Percentiles rank a stretch among this genome's conserved stretches.
Conservation (phyloP, 2,888 invertebrate species). For the Quadroppia sp. region DNA sequence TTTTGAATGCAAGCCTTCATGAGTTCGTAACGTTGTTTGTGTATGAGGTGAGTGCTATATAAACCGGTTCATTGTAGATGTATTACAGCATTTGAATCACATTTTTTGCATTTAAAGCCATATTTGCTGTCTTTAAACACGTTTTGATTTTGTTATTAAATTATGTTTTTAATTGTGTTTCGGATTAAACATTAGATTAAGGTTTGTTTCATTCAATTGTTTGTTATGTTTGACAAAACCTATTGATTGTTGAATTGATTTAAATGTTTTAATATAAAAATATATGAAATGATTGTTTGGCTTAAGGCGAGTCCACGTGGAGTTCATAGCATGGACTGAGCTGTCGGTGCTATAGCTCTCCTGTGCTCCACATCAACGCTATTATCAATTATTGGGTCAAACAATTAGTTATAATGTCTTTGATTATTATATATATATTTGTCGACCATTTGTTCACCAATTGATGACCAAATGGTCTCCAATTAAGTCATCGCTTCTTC, state of each 20-base stretch:
- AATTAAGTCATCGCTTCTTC: no score
- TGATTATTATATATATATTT: no score
- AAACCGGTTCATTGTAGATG: not conserved
- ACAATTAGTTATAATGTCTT: no score
- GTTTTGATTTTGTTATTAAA: not conserved
- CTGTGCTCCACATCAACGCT: no score
- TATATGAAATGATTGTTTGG: not conserved
- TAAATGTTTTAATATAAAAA: not conserved
- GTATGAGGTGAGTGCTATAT: not conserved
- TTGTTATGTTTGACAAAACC: not conserved
- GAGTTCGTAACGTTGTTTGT: not conserved
- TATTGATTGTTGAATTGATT: not conserved
- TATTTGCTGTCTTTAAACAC: not conserved
- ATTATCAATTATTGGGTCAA: no score
- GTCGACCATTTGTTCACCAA: no score
- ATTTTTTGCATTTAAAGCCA: conserved; percentile 4
- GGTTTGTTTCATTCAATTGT: not conserved
- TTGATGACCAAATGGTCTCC: no score
- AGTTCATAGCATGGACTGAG: not conserved
- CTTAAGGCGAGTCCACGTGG: conserved; percentile 27
- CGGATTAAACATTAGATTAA: not conserved
- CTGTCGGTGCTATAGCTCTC: not conserved
- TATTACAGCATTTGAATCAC: conserved; percentile 16
- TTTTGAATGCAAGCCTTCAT: no score
- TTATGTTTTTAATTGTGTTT: conserved; percentile 5